Percentiles rank a stretch among this genome's conserved stretches.
These are phyloP conservation scores for Daktulosphaira vitifoliae DNA, from an alignment of 1,140 invertebrate species.

Conservation along the genomic window DNA sequence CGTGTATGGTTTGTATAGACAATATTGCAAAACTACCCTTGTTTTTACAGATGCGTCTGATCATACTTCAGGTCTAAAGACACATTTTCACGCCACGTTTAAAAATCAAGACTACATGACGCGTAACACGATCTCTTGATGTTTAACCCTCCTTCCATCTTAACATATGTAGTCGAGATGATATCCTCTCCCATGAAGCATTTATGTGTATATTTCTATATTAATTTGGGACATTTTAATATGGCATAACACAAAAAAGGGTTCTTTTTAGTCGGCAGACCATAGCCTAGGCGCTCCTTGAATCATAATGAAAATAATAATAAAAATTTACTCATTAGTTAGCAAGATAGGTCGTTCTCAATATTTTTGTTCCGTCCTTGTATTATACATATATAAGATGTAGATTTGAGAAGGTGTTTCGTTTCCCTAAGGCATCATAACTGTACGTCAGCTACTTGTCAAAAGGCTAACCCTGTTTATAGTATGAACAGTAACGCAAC, in stretches of 20 bases:
- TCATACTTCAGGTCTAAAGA: not conserved
- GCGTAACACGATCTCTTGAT: slow-evolving; percentile 12
- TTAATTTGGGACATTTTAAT: slow-evolving; percentile 25
- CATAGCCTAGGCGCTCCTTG: slow-evolving; percentile 9
- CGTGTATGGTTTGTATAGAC: slow-evolving; percentile 3
- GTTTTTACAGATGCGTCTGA: slow-evolving; percentile 22
- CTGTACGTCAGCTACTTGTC: not conserved
- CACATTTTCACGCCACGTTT: slow-evolving; percentile 23
- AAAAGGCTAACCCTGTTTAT: not conserved
- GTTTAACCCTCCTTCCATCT: slow-evolving; percentile 1
- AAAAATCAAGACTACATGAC: slow-evolving; percentile 17
- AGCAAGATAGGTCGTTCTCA: not conserved
- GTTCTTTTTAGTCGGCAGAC: slow-evolving; percentile 26
- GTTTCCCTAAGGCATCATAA: not conserved
- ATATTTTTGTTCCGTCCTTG: slow-evolving; percentile 1
- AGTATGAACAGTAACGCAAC: slow-evolving; percentile 6
- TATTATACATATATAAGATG: not conserved
- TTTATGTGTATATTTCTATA: slow-evolving; percentile 6
- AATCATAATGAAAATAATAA: not conserved
- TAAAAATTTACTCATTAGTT: slow-evolving; percentile 13
- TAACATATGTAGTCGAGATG: slow-evolving; percentile 1
- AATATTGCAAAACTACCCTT: slow-evolving; percentile 26
- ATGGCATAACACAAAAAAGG: slow-evolving; percentile 19
- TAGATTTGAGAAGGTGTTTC: not conserved
- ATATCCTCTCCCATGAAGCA: slow-evolving; percentile 26